Evolutionary conservation across 2,113 vertebrate species (phyloP), one percentile per base, ranked within the genome.

Genomic region (Mustelus asterias): DNA sequence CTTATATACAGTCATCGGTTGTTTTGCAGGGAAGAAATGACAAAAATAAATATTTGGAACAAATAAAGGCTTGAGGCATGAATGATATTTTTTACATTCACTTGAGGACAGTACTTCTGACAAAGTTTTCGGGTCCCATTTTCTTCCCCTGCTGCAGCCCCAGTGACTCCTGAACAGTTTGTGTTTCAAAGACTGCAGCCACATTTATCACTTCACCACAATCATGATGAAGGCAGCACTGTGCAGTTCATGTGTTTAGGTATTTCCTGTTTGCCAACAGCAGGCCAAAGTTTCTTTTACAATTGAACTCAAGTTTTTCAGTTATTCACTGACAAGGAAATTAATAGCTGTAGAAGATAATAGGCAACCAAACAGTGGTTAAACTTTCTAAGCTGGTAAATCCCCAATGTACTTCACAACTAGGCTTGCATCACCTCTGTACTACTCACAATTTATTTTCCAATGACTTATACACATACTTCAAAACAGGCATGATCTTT

Each of bases 171-270:
- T 69, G 65, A 69, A 69, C 44, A 37, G 69, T 95, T 48, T 72
- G 69, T 65, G n/a, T 95, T 95, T 72, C 92, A 95, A 94, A 48
- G 24, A 24, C 26, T 72, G 6, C 4, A 95, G 94, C 26, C 94
- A 72, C 41, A 72, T 69, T 95, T 95, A 95, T 95, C 69, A 76
- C 67, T 95, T 95, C 94, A 70, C 94, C 94, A 70, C 94, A 76
- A 72, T 95, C 69, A 72, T 54, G 41, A 72, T 76, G 94, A 44
- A 70, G 44, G 94, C 94, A 95, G 67, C 1, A 48, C 37, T 54
- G 48, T 48, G 41, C 67, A 72, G 67, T 95, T 70, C 48, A 54
- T 48, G 41, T 48, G 22, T 95, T 95, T 76, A 76, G 60, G 41
- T 95, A 48, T 54, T 95, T 95, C 94, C 94, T 72, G 69, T 76